Percentiles rank a stretch among this genome's conserved stretches.
Evolutionary conservation across 2,888 invertebrate genomes (phyloP).

Genomic region (Idaea straminata): DNA sequence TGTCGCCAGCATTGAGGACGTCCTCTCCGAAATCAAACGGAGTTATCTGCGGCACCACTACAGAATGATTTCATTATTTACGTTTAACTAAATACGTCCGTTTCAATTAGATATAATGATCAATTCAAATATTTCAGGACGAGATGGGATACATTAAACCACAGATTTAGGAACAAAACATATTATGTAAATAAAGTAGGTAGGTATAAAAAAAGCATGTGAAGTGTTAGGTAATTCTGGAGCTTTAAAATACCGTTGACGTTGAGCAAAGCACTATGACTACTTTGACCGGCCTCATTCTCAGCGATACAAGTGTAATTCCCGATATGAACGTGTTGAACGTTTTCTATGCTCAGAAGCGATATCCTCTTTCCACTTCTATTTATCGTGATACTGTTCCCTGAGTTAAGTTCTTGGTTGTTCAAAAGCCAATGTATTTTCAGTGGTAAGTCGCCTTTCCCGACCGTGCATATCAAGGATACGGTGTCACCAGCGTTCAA

Average conservation of each 20-base stretch:
- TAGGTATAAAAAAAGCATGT: constrained; percentile 16
- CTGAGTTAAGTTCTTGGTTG: constrained; percentile 67
- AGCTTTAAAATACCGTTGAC: constrained; percentile 81
- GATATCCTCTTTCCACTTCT: constrained; percentile 55
- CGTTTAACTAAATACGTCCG: background rate
- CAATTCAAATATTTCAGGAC: background rate
- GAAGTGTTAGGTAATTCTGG: constrained; percentile 6
- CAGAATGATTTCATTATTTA: constrained; percentile 21
- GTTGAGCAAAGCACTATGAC: constrained; percentile 82
- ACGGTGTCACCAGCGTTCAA: constrained; percentile 87
- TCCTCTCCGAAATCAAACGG: constrained; percentile 89
- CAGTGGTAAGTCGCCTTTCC: constrained; percentile 85
- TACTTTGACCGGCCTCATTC: constrained; percentile 82
- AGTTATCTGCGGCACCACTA: constrained; percentile 90
- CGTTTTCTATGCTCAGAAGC: constrained; percentile 79
- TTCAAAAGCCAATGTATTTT: constrained; percentile 86
- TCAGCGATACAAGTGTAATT: constrained; percentile 82
- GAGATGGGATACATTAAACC: background rate
- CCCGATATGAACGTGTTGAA: constrained; percentile 80
- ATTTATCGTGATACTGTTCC: constrained; percentile 26
- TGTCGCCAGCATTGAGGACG: constrained; percentile 85
- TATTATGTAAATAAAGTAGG: constrained; percentile 7
- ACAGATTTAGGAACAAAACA: background rate
- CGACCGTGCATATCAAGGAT: constrained; percentile 83
- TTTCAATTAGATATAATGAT: background rate